A percentile compares a stretch with the other conserved stretches of the same genome.
These are phyloP conservation scores for Rhopilema esculentum DNA, from an alignment of 30 jellyfish, hydroid and myxozoan genomes.

Conservation along the genomic window DNA sequence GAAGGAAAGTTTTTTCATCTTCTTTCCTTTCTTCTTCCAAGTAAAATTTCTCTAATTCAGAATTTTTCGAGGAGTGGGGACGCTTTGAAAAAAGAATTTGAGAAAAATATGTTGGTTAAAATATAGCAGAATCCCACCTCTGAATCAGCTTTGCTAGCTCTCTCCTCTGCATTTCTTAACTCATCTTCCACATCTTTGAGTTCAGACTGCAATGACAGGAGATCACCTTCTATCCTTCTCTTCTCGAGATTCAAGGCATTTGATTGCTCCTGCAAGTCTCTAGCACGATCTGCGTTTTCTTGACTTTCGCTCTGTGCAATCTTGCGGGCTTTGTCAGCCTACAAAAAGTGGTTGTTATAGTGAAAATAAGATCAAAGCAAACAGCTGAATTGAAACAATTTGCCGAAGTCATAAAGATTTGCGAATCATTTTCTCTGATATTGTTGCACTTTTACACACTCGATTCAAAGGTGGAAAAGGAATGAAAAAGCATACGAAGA, in stretches of 20 bases:
- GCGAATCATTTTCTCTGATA: no score
- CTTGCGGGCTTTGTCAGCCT: constrained; percentile 80
- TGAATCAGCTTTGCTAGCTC: constrained; percentile 67
- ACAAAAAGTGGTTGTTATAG: not conserved
- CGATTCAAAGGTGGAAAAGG: no score
- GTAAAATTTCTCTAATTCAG: no score
- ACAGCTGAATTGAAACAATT: not conserved
- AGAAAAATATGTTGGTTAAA: no score
- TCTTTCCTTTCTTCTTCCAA: no score
- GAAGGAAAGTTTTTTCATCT: no score
- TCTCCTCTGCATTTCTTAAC: constrained; percentile 64
- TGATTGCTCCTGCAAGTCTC: constrained; percentile 67
- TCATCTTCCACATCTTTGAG: constrained; percentile 73
- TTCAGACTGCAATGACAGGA: constrained; percentile 63
- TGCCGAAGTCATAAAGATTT: not conserved
- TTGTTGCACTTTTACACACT: no score
- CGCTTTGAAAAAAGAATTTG: no score
- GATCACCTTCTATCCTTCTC: constrained; percentile 74
- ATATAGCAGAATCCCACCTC: constrained; percentile 70
- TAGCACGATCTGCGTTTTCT: constrained; percentile 75
- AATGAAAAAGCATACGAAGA: no score
- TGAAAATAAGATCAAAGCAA: not conserved
- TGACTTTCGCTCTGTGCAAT: constrained; percentile 66
- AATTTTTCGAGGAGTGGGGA: no score
- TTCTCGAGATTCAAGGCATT: constrained; percentile 62